phyloP scores from a whole-genome alignment of 2,888 invertebrate genomes.

The Cinara cedri region DNA sequence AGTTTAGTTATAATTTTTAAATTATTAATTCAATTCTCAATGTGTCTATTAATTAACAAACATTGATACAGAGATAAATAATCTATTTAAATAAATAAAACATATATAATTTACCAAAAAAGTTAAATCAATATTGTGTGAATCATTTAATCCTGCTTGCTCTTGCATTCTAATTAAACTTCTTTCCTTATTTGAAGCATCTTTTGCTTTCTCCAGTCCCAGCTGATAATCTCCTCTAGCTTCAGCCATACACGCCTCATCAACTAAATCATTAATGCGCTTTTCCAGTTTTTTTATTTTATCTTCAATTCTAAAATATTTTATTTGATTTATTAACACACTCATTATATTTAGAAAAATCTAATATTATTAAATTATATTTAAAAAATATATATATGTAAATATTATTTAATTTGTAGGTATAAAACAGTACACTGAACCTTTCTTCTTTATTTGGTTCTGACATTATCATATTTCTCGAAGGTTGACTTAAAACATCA shows the following conservation, averaged over 20 bases:
- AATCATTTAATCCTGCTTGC: conserved; percentile 86
- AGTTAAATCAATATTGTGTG: conserved; percentile 92
- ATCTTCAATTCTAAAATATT: conserved; percentile 78
- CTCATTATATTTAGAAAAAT: background rate
- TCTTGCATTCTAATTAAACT: conserved; percentile 89
- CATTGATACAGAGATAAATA: background rate
- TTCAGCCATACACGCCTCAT: conserved; percentile 82
- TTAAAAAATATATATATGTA: no score
- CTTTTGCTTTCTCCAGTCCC: conserved; percentile 91
- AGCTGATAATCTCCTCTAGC: conserved; percentile 70
- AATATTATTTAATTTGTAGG: background rate
- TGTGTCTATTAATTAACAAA: background rate
- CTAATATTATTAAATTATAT: no score
- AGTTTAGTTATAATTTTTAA: background rate
- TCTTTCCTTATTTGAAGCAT: conserved; percentile 91
- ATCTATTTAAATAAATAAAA: conserved; percentile 11
- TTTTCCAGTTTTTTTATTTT: conserved; percentile 87
- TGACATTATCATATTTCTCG: conserved; percentile 38
- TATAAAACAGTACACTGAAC: background rate
- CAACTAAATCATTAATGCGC: conserved; percentile 86
- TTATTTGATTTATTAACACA: background rate
- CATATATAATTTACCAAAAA: conserved; percentile 90
- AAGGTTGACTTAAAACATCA: conserved; percentile 77
- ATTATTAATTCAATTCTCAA: background rate
- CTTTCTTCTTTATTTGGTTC: conserved; percentile 57